Base-by-base conservation (phyloP, 2,888 invertebrate genomes). In the Cephus nigrinus region DNA sequence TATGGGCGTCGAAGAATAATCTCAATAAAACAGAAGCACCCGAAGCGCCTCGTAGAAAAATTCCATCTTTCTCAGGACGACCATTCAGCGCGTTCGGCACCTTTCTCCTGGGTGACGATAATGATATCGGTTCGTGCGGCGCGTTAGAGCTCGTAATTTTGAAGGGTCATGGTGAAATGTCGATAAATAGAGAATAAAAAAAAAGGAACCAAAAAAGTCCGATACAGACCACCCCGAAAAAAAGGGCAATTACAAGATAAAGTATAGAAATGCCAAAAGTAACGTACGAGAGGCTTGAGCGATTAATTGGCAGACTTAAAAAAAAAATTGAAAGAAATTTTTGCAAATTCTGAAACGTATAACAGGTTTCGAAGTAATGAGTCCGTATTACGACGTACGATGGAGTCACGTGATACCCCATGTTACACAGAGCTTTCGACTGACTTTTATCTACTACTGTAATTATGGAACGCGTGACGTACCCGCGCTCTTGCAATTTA, bases 401-500 rank as follows among this genome's bases (percentile, higher is more conserved):
- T 1, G 15, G 12, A 23, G 1, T 55, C 15, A 23, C 23, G 9
- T 23, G 40, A 23, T 9, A 55, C 5, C 9, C 40, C 40, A 9
- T 23, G 4, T 1, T 33, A 11, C 34, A 4, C 4, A 1, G 4
- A 55, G 23, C 15, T 55, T 36, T 36, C 9, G 40, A 55, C 23
- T 55, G 23, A 55, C 40, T 55, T 55, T 23, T 23, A 1, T 55
- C 40, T 23, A 9, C 23, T 2, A 1, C 15, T 9, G 23, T 55
- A 55, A 23, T 23, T 55, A 55, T 23, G 40, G 23, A 23, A 23
- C 40, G 15, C 9, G 40, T 55, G 40, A 55, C 40, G 40, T 4
- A 40, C 79, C 78, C 79, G 78, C 73, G 76, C 73, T 69, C 35
- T 30, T 31, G 75, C 80, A 80, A 84, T 82, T 84, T 82, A 80